Evolutionary conservation across 2,888 invertebrate species (phyloP), one percentile per base, ranked within the genome.

Genomic region (Clitarchus hookeri): DNA sequence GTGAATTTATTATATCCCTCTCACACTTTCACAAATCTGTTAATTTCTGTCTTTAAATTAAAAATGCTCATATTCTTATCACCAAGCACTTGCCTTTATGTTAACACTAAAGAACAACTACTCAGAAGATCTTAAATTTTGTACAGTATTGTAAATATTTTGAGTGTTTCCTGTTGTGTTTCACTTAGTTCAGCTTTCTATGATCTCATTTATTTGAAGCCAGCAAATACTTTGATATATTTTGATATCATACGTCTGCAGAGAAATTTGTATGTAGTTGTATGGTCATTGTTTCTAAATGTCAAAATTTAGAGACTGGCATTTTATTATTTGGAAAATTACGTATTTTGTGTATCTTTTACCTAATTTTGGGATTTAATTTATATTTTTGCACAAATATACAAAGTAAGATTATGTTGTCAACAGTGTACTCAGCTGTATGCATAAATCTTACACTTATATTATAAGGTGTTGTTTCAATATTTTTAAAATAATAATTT

Each of bases 121-220:
- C 16, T 11, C 48, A 48, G 48, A 48, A 48, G 48, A 48, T 13
- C 16, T 48, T 16, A 48, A 48, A 48, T 13, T 11, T 16, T 13
- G 48, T 48, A 48, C 48, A 13, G 48, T 48, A 8, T 48, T 48
- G 48, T 48, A 48, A 48, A 48, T 48, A 48, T 48, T 48, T 48
- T 8, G 1, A 48, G 11, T 48, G 12, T 48, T 48, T 48, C 16
- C 11, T 48, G 48, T 48, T 48, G 48, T 48, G 11, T 48, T 48
- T 48, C 48, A 48, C 16, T 48, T 48, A 13, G 8, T 65, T 65
- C 65, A 65, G 65, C 65, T 65, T 65, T 65, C 65, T 9, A 65
- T 65, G 65, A 65, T 65, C 65, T 65, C 65, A 65, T n/a, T 65
- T n/a, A 53, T 65, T 65, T 65, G 19, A 65, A n/a, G n/a, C 65